Conservation (phyloP, 2,113 vertebrate genomes). For the Capreolus pygargus region DNA sequence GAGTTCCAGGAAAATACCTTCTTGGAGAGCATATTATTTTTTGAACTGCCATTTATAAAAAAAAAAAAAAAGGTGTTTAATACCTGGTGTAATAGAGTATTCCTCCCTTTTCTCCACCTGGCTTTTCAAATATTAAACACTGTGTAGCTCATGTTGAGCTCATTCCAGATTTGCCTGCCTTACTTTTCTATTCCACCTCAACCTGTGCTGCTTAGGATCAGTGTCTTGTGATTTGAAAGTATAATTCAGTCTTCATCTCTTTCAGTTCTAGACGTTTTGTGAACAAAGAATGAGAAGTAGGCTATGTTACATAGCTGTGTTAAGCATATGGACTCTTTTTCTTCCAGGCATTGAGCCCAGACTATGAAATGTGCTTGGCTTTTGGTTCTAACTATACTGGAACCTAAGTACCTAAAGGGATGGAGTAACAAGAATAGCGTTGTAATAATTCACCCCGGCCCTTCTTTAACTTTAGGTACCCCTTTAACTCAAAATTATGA, state of each 20-base stretch:
- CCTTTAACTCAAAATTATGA: constrained; percentile 61
- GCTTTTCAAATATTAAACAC: constrained; percentile 36
- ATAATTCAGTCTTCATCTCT: constrained; percentile 83
- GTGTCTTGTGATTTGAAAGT: constrained; percentile 86
- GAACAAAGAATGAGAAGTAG: constrained; percentile 85
- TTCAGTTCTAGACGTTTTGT: constrained; percentile 84
- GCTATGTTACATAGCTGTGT: constrained; percentile 83
- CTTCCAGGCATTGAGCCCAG: constrained; percentile 85
- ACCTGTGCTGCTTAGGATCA: constrained; percentile 81
- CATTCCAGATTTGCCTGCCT: constrained; percentile 76
- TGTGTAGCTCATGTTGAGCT: constrained; percentile 61
- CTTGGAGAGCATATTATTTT: constrained; percentile 30
- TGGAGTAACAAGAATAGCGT: constrained; percentile 65
- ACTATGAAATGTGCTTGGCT: constrained; percentile 84
- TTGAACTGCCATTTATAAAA: constrained; percentile 29
- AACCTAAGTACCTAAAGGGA: constrained; percentile 76
- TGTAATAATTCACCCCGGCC: constrained; percentile 64
- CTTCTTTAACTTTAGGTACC: constrained; percentile 27
- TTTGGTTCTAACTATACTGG: constrained; percentile 82
- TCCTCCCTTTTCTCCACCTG: neutral
- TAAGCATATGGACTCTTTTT: constrained; percentile 87
- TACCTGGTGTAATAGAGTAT: constrained; percentile 61
- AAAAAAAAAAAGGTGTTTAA: neutral
- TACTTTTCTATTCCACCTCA: constrained; percentile 83
- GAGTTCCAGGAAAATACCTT: constrained; percentile 48